Evolutionary conservation across 2,888 invertebrate genomes (phyloP).

Genomic region (Osedax fenrisi): DNA sequence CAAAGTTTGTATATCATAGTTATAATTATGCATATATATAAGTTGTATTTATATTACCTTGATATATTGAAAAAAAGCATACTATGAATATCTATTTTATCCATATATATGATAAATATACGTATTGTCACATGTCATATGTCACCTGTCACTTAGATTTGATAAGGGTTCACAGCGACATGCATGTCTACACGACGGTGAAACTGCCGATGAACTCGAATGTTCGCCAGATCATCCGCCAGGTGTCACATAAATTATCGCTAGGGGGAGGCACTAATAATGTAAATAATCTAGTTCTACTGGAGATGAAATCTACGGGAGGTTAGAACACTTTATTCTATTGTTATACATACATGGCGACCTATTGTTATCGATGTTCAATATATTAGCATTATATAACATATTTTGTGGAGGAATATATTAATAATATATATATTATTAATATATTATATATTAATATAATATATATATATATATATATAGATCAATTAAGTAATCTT

Average conservation of each 20-base stretch:
- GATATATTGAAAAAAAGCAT: no score
- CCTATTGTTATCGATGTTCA: no score
- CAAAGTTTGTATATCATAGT: background rate
- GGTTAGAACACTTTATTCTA: constrained; percentile 43
- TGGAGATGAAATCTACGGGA: constrained; percentile 63
- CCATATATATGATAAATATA: no score
- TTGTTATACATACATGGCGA: background rate
- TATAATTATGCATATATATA: background rate
- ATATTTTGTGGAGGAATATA: no score
- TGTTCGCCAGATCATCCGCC: constrained; percentile 62
- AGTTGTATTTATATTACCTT: background rate
- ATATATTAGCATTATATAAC: no score
- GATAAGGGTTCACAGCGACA: constrained; percentile 67
- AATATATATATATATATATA: no score
- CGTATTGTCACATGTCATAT: background rate
- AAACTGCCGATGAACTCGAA: constrained; percentile 63
- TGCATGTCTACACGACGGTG: constrained; percentile 69
- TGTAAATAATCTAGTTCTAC: constrained; percentile 58
- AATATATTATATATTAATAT: no score
- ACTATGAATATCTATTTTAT: no score
- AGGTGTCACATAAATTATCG: constrained; percentile 65
- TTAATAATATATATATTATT: no score
- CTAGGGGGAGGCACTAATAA: constrained; percentile 52
- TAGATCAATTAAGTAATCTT: no score
- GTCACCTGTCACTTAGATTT: constrained; percentile 55